phyloP scores from a whole-genome alignment of 1,140 invertebrate species.

The Drosophila virilis region DNA sequence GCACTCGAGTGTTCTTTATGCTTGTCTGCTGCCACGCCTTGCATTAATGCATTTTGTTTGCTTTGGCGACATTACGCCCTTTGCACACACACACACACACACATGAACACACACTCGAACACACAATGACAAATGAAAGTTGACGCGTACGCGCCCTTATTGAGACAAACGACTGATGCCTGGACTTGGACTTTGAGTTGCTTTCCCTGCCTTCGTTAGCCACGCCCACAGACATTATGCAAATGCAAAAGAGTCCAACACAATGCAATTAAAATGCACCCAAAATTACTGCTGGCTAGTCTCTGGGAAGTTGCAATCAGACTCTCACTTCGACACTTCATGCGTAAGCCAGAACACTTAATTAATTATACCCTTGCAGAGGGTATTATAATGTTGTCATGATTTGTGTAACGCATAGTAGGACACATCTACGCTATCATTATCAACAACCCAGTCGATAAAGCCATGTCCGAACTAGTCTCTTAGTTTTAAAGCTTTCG shows the following conservation, averaged over 20 bases:
- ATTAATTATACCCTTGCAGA: conserved; percentile 47
- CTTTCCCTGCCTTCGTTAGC: conserved; percentile 2
- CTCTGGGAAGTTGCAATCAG: conserved; percentile 5
- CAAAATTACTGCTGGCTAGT: conserved; percentile 40
- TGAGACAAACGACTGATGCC: conserved; percentile 63
- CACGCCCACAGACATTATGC: conserved; percentile 33
- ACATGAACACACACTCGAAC: conserved; percentile 33
- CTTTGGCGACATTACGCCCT: conserved; percentile 45
- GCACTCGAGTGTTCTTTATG: conserved; percentile 19
- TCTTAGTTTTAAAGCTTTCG: too few relatives aligned
- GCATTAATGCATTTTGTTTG: conserved; percentile 79
- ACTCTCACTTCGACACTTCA: conserved; percentile 8
- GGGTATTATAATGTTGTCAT: too few relatives aligned
- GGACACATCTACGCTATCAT: too few relatives aligned
- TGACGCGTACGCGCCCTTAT: conserved; percentile 61
- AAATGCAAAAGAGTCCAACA: conserved; percentile 44
- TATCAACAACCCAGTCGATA: too few relatives aligned
- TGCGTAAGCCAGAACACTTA: conserved; percentile 49
- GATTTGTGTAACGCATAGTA: too few relatives aligned
- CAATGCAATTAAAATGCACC: conserved; percentile 69
- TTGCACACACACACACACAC: conserved; percentile 12
- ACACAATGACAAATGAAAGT: conserved; percentile 77
- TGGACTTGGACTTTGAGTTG: conserved; percentile 14
- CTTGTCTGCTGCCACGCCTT: conserved; percentile 32
- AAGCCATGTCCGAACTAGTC: too few relatives aligned